Percentiles rank a stretch among this genome's conserved stretches.
Evolutionary conservation across 2,113 vertebrate species (phyloP).

Genomic region (Grantiella picta): DNA sequence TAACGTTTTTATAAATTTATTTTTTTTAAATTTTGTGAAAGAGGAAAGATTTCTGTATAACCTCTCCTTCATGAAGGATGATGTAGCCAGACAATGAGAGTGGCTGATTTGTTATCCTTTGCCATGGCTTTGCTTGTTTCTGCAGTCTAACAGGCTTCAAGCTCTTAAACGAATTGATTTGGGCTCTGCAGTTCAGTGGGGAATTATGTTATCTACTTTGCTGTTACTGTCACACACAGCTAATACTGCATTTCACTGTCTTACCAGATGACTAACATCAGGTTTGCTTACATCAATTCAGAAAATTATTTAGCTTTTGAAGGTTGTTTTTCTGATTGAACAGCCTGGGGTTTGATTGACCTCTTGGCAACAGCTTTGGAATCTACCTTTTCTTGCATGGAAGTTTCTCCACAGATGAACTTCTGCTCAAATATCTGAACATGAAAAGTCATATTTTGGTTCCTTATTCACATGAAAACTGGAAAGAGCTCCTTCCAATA

Average conservation of each 20-base stretch:
- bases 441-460: background rate
- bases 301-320: background rate
- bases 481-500: background rate
- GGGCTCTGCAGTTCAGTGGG: background rate
- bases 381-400: background rate
- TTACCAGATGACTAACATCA: background rate
- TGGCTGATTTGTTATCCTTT: background rate
- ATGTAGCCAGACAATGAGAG: background rate
- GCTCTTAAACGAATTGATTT: constrained; percentile 15
- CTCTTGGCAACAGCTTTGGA: background rate
- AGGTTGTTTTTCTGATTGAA: background rate
- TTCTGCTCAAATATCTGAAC: background rate
- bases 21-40: background rate
- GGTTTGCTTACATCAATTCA: background rate
- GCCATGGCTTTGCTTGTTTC: constrained; percentile 3
- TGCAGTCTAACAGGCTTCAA: constrained; percentile 2
- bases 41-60: background rate
- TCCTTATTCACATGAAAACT: background rate
- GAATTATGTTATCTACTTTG: background rate
- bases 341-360: background rate
- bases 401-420: background rate
- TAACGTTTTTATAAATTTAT: background rate
- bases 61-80: background rate
- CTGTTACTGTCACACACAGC: background rate
- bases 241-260: background rate